phyloP scores from a whole-genome alignment of 2,797 vertebrate species.

The Vultur gryphus region DNA sequence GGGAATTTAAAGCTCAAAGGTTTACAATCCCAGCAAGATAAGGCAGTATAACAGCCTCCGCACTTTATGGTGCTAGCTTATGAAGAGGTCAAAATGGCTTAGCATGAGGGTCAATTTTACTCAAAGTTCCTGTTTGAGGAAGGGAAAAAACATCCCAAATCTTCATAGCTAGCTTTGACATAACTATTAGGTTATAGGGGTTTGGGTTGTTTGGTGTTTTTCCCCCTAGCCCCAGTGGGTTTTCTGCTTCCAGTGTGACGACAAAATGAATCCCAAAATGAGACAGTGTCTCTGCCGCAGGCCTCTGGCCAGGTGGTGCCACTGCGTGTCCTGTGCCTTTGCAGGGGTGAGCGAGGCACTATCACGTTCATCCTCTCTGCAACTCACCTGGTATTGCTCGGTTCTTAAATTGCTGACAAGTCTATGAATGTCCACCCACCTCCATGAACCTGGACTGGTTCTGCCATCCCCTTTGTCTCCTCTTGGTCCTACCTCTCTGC shows the following conservation, averaged over 20 bases:
- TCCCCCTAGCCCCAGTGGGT: too few species aligned
- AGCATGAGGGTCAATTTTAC: neutral
- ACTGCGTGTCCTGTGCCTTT: neutral
- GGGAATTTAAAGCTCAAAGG: slow-evolving; percentile 29
- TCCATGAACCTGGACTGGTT: neutral
- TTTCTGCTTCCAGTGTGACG: neutral
- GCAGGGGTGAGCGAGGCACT: fast-evolving
- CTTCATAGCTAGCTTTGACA: neutral
- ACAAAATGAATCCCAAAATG: neutral
- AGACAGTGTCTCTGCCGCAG: fast-evolving
- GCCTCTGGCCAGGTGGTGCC: neutral
- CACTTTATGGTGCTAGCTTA: slow-evolving; percentile 42
- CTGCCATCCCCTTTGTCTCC: neutral
- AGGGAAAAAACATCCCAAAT: neutral
- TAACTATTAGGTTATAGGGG: neutral
- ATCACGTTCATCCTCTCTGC: neutral
- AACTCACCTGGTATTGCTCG: neutral
- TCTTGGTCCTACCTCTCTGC: too few species aligned
- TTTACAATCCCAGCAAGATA: slow-evolving; percentile 52
- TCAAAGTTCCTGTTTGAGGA: neutral
- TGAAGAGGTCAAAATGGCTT: slow-evolving; percentile 21
- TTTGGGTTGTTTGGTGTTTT: neutral
- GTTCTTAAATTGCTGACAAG: neutral
- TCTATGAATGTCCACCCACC: too few species aligned
- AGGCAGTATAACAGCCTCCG: neutral